These are phyloP conservation scores for Pelagia noctiluca DNA, from an alignment of 30 jellyfish, hydroid and myxozoan species.

Conservation along the genomic window DNA sequence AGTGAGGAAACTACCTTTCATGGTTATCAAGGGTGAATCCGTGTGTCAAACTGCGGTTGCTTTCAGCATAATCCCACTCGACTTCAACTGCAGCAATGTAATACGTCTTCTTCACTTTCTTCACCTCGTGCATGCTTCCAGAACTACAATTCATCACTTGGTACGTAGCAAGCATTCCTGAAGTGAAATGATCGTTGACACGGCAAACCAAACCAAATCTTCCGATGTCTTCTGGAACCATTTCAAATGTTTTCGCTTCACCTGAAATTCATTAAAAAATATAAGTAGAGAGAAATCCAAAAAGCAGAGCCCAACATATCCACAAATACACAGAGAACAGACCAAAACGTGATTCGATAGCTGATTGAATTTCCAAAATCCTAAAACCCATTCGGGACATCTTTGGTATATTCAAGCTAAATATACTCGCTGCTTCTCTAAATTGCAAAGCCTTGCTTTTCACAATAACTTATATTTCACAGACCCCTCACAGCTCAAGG, in stretches of 20 bases:
- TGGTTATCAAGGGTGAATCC: conserved; percentile 11
- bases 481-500: no score
- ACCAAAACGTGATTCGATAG: background rate
- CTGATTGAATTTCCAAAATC: background rate
- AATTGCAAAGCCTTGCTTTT: no score
- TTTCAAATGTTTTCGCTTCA: conserved; percentile 55
- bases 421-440: no score
- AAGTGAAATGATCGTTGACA: conserved; percentile 52
- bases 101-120: conserved; percentile 9
- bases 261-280: conserved; percentile 2
- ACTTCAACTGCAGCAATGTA: conserved; percentile 67
- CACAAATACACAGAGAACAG: no score
- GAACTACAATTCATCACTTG: conserved; percentile 42
- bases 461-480: no score
- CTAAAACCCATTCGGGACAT: background rate
- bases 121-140: background rate
- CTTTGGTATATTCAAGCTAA: background rate
- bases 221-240: conserved; percentile 72
- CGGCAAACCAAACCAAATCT: conserved; percentile 55
- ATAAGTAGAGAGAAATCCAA: no score
- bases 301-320: no score
- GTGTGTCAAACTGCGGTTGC: conserved; percentile 37
- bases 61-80: conserved; percentile 81
- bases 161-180: conserved; percentile 72
- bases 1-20: conserved; percentile 16